Evolutionary conservation across 2,888 invertebrate species (phyloP).

Genomic region (Agrotis exclamationis): DNA sequence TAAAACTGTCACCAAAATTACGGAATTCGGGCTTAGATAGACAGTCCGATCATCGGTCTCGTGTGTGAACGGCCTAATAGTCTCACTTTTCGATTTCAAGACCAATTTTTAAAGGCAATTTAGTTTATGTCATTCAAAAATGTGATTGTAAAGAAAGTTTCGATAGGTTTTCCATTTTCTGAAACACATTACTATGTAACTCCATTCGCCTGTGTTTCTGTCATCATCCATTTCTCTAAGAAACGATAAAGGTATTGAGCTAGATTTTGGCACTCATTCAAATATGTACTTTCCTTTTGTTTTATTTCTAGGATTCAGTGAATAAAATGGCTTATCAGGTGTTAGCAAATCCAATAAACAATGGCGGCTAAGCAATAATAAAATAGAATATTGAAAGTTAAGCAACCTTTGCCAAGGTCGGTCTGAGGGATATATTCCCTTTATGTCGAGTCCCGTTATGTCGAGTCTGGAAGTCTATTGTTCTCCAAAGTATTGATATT

Average conservation of each 20-base stretch:
- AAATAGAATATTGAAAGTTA: too few species aligned
- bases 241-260: conserved; percentile 19
- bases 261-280: conserved; percentile 19
- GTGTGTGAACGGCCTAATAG: too few species aligned
- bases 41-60: too few species aligned
- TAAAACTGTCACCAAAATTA: too few species aligned
- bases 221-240: conserved; percentile 8
- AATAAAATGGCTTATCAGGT: background rate
- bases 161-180: conserved; percentile 3
- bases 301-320: conserved; percentile 11
- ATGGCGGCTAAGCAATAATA: too few species aligned
- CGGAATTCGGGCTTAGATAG: too few species aligned
- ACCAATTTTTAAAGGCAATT: background rate
- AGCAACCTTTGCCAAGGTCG: too few species aligned
- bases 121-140: background rate
- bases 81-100: background rate
- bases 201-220: conserved; percentile 8
- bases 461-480: too few species aligned
- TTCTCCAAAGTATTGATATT: too few species aligned
- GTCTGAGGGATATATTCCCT: too few species aligned
- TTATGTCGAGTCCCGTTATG: too few species aligned
- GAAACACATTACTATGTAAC: background rate
- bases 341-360: background rate
- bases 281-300: conserved; percentile 7
- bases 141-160: too few species aligned